These are phyloP conservation scores for Patella caerulea DNA, from an alignment of 2,888 invertebrate species.

Conservation along the genomic window DNA sequence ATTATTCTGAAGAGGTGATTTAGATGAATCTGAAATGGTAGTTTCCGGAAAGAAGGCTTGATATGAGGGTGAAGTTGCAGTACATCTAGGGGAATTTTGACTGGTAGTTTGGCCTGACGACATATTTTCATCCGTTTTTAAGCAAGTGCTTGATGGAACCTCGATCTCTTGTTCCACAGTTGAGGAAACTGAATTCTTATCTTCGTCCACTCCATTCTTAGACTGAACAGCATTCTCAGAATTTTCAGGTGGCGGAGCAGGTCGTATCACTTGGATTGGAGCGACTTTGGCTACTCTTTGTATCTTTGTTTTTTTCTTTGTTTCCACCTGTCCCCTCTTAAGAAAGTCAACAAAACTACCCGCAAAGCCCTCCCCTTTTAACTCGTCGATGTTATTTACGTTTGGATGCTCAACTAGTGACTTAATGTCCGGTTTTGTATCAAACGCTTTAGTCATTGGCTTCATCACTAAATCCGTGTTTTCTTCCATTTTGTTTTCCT, in stretches of 20 bases:
- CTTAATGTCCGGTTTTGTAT: neutral
- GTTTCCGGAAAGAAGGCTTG: neutral
- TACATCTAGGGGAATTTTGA: neutral
- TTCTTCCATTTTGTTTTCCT: neutral
- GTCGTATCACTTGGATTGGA: neutral
- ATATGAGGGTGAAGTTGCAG: neutral
- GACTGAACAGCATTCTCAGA: neutral
- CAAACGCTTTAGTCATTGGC: neutral
- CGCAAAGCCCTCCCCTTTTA: slow-evolving; percentile 28
- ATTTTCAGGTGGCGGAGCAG: neutral
- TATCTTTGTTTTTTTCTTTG: slow-evolving; percentile 5
- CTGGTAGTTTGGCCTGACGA: neutral
- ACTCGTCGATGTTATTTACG: neutral
- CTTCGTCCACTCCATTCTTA: neutral
- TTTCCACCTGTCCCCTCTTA: slow-evolving; percentile 17
- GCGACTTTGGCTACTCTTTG: neutral
- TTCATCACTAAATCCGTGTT: neutral
- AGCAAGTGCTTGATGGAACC: too few species aligned
- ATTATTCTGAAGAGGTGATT: neutral
- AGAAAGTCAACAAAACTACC: slow-evolving; percentile 36
- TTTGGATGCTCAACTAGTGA: neutral
- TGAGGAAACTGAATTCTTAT: neutral
- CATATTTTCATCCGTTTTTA: too few species aligned
- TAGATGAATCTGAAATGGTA: neutral
- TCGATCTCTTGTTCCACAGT: neutral